Evolutionary conservation across 2,113 vertebrate genomes (phyloP).

Genomic region (Chloroceryle aenea): DNA sequence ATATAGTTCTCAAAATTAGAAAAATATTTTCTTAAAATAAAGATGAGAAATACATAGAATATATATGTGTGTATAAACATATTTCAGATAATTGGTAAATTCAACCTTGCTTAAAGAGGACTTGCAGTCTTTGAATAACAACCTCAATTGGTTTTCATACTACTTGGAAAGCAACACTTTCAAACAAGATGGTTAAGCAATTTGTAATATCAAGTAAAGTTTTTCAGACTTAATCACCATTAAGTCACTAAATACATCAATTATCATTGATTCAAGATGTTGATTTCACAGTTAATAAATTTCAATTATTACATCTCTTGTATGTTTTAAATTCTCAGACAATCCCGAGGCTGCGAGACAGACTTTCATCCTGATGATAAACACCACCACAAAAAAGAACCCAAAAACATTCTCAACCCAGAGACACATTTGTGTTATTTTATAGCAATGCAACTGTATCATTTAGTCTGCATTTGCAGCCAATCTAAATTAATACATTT

Average conservation of each 20-base stretch:
- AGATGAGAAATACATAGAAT: neutral
- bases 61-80: neutral
- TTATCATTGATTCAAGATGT: constrained; percentile 7
- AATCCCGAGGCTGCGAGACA: neutral
- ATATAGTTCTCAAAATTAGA: neutral
- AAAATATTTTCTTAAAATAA: neutral
- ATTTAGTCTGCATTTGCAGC: neutral
- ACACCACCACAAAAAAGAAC: neutral
- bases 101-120: neutral
- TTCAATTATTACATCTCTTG: constrained; percentile 10
- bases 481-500: neutral
- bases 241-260: constrained; percentile 39
- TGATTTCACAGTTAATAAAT: constrained; percentile 31
- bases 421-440: neutral
- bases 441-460: neutral
- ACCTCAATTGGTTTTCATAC: neutral
- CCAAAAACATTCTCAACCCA: neutral
- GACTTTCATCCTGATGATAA: neutral
- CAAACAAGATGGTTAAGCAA: neutral
- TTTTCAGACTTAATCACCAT: constrained; percentile 33
- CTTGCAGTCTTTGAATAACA: neutral
- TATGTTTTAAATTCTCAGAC: neutral
- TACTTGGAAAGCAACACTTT: neutral
- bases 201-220: neutral
- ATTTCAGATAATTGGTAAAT: neutral